Percentiles rank a stretch among this genome's conserved stretches.
phyloP scores from a whole-genome alignment of 2,113 vertebrate species.

The Indicator indicator region DNA sequence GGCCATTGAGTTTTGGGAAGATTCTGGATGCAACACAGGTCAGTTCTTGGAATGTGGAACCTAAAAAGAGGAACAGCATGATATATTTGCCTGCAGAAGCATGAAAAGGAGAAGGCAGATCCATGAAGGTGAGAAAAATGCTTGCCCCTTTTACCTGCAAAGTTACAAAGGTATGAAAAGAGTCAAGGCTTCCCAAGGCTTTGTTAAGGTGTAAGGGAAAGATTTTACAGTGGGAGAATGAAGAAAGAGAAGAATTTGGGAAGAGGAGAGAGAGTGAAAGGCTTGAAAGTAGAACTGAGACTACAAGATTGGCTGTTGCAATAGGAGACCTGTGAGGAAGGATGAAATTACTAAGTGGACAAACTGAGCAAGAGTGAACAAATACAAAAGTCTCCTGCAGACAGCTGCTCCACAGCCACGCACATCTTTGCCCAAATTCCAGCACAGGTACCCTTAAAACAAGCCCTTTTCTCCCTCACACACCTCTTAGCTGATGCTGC shows the following conservation, averaged over 20 bases:
- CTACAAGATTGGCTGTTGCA: neutral
- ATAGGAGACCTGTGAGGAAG: neutral
- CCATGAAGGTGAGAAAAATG: neutral
- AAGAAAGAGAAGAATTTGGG: neutral
- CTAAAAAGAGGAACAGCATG: conserved; percentile 8
- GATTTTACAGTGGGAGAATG: neutral
- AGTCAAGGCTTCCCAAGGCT: neutral
- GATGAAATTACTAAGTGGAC: neutral
- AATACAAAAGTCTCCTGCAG: neutral
- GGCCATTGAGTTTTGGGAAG: conserved; percentile 77
- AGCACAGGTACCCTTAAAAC: neutral
- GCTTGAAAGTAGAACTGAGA: neutral
- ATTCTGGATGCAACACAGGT: neutral
- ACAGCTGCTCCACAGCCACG: neutral
- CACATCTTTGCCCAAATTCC: neutral
- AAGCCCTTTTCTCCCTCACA: neutral
- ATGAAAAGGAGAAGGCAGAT: neutral
- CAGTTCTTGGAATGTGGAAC: neutral
- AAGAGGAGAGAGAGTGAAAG: neutral
- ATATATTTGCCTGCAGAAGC: neutral
- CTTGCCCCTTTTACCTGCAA: neutral
- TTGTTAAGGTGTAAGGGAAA: neutral
- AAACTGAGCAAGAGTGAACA: neutral
- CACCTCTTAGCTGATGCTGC: neutral
- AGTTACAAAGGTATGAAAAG: neutral